Conservation (phyloP, 2,113 vertebrate species). For the Oostethus manadensis region DNA sequence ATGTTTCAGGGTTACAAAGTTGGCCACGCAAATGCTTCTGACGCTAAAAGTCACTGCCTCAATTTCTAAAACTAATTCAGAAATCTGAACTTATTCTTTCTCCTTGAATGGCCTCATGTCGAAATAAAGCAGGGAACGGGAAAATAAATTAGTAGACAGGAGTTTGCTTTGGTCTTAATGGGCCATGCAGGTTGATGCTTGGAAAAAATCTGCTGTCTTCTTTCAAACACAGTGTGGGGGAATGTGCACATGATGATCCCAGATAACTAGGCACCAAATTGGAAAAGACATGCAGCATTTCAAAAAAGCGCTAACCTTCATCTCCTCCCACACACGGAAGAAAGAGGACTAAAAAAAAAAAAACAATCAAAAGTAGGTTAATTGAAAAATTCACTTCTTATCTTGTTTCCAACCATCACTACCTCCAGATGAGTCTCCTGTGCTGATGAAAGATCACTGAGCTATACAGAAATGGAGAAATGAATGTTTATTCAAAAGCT, state of each 20-base stretch:
- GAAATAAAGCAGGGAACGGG: conserved; percentile 15
- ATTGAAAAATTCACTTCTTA: conserved; percentile 50
- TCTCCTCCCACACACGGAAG: conserved; percentile 29
- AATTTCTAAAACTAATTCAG: no score
- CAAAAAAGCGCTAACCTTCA: not conserved
- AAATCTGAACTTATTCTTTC: not conserved
- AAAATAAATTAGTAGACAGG: conserved; percentile 14
- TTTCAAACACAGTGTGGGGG: conserved; percentile 33
- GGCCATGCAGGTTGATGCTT: conserved; percentile 30
- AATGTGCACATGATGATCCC: conserved; percentile 43
- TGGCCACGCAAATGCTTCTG: not conserved
- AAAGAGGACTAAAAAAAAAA: conserved; percentile 16
- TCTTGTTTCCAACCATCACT: conserved; percentile 3
- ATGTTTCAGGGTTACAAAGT: conserved; percentile 13
- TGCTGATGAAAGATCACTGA: conserved; percentile 31
- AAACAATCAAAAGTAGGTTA: conserved; percentile 51
- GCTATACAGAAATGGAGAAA: conserved; percentile 47
- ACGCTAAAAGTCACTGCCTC: no score
- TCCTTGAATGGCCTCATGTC: conserved; percentile 32
- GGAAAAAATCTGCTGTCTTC: conserved; percentile 29
- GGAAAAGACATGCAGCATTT: conserved; percentile 35
- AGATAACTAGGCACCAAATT: conserved; percentile 39
- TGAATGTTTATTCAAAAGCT: conserved; percentile 5
- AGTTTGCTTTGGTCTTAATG: conserved; percentile 37
- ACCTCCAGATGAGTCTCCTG: conserved; percentile 36